Percentiles rank a stretch among this genome's conserved stretches.
Conservation (phyloP, 1,140 invertebrate species). For the Caenorhabditis elegans region DNA sequence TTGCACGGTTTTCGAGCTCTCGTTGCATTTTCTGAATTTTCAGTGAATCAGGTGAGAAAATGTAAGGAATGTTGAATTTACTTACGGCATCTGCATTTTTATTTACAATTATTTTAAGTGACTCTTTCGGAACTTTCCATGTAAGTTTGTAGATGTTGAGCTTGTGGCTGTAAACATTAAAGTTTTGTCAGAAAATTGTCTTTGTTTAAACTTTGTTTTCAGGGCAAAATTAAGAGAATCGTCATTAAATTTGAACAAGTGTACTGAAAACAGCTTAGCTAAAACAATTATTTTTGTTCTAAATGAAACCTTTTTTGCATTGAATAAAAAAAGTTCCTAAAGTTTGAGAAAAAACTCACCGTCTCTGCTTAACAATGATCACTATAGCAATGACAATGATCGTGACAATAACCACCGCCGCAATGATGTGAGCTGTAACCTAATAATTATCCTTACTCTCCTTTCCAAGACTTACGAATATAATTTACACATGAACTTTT, state of each 20-base stretch:
- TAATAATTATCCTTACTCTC: background rate
- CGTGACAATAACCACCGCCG: background rate
- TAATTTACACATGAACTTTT: background rate
- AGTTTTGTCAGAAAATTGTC: no score
- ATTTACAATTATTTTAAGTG: background rate
- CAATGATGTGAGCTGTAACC: background rate
- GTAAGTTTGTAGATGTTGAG: background rate
- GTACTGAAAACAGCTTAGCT: no score
- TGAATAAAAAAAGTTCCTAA: background rate
- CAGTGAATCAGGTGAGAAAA: no score
- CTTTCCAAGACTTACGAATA: background rate
- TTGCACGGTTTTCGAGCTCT: background rate
- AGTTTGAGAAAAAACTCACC: background rate
- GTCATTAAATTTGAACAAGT: no score
- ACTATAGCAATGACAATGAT: background rate
- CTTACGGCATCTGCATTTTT: background rate
- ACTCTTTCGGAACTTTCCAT: background rate
- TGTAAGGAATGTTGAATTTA: no score
- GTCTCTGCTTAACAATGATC: background rate
- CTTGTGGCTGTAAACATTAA: background rate
- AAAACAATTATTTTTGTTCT: no score
- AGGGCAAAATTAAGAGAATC: no score
- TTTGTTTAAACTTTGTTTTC: no score
- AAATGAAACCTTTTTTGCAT: no score
- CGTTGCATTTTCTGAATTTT: conserved; percentile 26